phyloP scores from a whole-genome alignment of 2,888 invertebrate species.

The Harmothoe impar region DNA sequence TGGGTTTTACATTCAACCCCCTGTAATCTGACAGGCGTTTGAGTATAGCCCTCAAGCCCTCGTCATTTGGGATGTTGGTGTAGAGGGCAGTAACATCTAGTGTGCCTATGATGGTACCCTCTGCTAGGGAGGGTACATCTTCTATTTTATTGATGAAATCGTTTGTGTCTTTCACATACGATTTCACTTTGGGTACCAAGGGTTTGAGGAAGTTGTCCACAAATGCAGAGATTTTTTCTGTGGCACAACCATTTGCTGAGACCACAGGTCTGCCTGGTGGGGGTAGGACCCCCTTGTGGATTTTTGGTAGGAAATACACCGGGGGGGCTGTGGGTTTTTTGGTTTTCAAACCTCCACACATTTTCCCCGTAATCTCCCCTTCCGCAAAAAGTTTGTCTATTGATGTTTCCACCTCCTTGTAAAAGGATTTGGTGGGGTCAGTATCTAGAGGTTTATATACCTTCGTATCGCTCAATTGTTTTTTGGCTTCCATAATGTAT shows the following conservation, averaged over 20 bases:
- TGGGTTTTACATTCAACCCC: background rate
- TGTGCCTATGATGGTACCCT: background rate
- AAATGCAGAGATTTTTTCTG: slow-evolving; percentile 27
- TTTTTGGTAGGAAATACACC: slow-evolving; percentile 24
- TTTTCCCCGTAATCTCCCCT: background rate
- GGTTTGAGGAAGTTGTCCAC: slow-evolving; percentile 39
- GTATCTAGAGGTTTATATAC: background rate
- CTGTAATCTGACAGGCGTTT: background rate
- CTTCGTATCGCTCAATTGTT: background rate
- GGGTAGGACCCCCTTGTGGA: background rate
- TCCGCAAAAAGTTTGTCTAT: background rate
- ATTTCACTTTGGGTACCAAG: background rate
- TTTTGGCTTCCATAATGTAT: slow-evolving; percentile 10
- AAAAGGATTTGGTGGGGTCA: background rate
- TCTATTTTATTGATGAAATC: slow-evolving; percentile 43
- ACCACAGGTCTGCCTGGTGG: slow-evolving; percentile 49
- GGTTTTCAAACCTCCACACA: background rate
- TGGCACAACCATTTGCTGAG: slow-evolving; percentile 35
- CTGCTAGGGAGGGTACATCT: background rate
- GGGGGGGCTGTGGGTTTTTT: background rate
- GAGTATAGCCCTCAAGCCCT: background rate
- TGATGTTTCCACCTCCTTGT: background rate
- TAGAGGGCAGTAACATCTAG: background rate
- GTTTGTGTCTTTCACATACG: too few species aligned
- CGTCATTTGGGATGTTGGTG: slow-evolving; percentile 46